phyloP scores from a whole-genome alignment of 2,797 vertebrate genomes.

The Anabas testudineus region DNA sequence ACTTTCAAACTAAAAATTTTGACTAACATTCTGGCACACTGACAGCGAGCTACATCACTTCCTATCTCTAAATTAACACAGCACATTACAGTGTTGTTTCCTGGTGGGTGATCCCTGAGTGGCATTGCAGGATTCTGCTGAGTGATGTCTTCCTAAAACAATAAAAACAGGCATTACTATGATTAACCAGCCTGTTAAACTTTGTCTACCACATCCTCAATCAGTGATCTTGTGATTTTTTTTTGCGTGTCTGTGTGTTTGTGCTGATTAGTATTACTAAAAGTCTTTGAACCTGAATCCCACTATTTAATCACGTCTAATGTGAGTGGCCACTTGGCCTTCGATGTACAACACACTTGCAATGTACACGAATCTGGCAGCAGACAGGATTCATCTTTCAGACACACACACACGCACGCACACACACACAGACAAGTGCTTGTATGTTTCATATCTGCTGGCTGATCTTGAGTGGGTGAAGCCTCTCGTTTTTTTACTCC shows the following conservation, averaged over 20 bases:
- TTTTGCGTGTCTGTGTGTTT: constrained; percentile 27
- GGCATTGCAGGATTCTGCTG: constrained; percentile 66
- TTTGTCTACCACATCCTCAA: constrained; percentile 74
- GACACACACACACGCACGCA: constrained; percentile 22
- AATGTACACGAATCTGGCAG: constrained; percentile 62
- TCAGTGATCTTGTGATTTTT: constrained; percentile 55
- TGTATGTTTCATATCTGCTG: constrained; percentile 47
- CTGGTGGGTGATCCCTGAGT: constrained; percentile 58
- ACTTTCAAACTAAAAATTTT: constrained; percentile 5
- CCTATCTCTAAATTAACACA: constrained; percentile 73
- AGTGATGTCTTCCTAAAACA: constrained; percentile 84
- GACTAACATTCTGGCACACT: background rate
- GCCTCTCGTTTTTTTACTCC: constrained; percentile 33
- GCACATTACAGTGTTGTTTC: constrained; percentile 60
- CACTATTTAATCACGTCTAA: constrained; percentile 80
- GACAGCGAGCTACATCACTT: constrained; percentile 69
- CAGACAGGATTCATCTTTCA: constrained; percentile 63
- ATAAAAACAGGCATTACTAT: constrained; percentile 81
- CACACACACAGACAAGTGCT: constrained; percentile 49
- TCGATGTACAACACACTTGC: constrained; percentile 54
- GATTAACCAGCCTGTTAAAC: constrained; percentile 79
- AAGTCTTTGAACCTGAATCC: constrained; percentile 72
- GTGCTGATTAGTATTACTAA: constrained; percentile 71
- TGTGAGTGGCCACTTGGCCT: constrained; percentile 72
- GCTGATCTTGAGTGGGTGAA: constrained; percentile 54